Evolutionary conservation across 2,888 invertebrate species (phyloP), one percentile per base, ranked within the genome.

Genomic region (Stenichneumon culpator): DNA sequence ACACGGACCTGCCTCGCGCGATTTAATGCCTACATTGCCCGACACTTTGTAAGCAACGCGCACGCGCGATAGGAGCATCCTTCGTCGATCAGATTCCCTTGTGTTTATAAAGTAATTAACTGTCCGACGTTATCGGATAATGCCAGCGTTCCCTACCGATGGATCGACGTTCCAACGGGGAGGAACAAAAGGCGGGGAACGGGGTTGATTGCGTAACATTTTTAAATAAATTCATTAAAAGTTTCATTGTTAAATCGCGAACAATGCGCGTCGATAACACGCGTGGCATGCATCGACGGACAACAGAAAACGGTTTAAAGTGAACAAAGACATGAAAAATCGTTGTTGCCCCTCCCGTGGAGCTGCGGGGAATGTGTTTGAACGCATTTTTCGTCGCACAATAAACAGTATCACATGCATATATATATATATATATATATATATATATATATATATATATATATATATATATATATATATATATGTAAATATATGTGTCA

Each of bases 301-400:
- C 22, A 25, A n/a, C 63, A 57, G 36, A 44, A 44, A 67, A 67
- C 19, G 67, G 36, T 63, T 63, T 67, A 44, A 36, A 11, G 9
- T 22, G 11, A 67, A 67, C 11, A 54, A n/a, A 39, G 67, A 67
- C 36, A 67, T 39, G 36, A 67, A 67, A 57, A 67, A 36, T 67
- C 39, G 67, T 39, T 28, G 63, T 32, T n/a, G 11, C 19, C 39
- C 36, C 22, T 14, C 6, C 19, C 39, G n/a, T 3, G 36, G 36
- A 19, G 11, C 39, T 39, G 36, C 5, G 28, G 16, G 6, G 14
- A 32, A 28, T 28, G 60, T 25, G 28, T 63, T 63, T 63, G 25
- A 16, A 63, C 63, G 32, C 32, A 32, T 63, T 63, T 63, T 63
- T 32, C 63, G 63, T 63, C 16, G 32, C 63, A 63, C 32, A 32